Conservation (phyloP, 1,140 invertebrate genomes). For the Caenorhabditis elegans region DNA sequence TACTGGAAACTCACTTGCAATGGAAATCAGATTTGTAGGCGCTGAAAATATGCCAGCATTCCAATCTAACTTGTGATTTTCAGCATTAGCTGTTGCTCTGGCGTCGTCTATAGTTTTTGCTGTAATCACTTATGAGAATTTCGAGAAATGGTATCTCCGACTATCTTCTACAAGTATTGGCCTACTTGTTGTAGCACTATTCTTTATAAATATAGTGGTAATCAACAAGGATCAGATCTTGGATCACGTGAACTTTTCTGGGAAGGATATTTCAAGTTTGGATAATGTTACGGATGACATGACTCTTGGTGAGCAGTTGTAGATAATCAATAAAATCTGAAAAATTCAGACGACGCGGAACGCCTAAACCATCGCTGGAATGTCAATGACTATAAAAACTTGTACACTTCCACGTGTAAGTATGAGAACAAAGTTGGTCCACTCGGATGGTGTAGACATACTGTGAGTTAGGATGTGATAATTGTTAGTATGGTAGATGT, state of each 20-base stretch:
- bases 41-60: too few relatives aligned
- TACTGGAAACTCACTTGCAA: not conserved
- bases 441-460: slow-evolving; percentile 1
- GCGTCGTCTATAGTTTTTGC: not conserved
- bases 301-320: too few relatives aligned
- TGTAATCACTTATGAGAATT: not conserved
- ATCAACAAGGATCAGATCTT: not conserved
- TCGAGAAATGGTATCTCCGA: slow-evolving; percentile 5
- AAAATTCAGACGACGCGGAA: not conserved
- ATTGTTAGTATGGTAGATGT: too few relatives aligned
- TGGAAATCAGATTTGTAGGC: not conserved
- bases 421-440: not conserved
- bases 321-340: too few relatives aligned
- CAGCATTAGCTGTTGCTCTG: not conserved
- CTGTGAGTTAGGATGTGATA: too few relatives aligned
- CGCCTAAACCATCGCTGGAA: not conserved
- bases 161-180: slow-evolving; percentile 1
- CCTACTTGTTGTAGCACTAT: not conserved
- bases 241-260: not conserved
- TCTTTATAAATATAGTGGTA: not conserved
- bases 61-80: not conserved
- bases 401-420: not conserved
- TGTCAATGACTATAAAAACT: not conserved
- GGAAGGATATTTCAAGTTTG: not conserved
- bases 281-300: slow-evolving; percentile 12